A percentile compares a stretch with the other conserved stretches of the same genome.
These are phyloP conservation scores for Patella depressa DNA, from an alignment of 2,888 invertebrate species.

Conservation along the genomic window DNA sequence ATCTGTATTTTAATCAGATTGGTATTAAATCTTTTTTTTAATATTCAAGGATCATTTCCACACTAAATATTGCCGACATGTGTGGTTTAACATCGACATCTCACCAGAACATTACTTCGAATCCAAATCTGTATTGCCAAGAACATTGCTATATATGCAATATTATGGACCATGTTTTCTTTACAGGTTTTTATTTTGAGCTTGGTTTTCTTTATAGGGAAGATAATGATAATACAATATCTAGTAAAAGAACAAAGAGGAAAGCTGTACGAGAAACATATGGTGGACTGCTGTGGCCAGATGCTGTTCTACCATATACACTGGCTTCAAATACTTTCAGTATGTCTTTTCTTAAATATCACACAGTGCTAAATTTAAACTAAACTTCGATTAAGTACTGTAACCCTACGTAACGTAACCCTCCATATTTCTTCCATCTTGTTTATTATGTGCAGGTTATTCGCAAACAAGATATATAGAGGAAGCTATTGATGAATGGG, in stretches of 20 bases:
- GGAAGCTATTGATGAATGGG: conserved; percentile 51
- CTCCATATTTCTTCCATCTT: neutral
- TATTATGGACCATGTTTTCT: no score
- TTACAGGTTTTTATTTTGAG: neutral
- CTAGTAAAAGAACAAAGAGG: conserved; percentile 25
- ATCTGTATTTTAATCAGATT: no score
- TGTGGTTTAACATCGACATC: no score
- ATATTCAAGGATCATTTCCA: no score
- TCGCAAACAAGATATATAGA: conserved; percentile 33
- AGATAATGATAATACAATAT: conserved; percentile 8
- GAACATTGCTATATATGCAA: no score
- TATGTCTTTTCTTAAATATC: conserved; percentile 19
- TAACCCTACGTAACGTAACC: neutral
- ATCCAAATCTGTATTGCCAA: no score
- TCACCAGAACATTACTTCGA: no score
- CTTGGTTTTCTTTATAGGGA: conserved; percentile 12
- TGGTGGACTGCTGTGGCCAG: conserved; percentile 42
- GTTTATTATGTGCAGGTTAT: conserved; percentile 24
- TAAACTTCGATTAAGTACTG: neutral
- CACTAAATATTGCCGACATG: no score
- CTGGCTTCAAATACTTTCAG: conserved; percentile 28
- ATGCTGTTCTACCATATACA: conserved; percentile 44
- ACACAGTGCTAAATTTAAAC: neutral
- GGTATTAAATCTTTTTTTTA: no score
- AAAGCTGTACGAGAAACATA: conserved; percentile 32